Conservation (phyloP, 1,140 invertebrate genomes). For the Drosophila arawakana region DNA sequence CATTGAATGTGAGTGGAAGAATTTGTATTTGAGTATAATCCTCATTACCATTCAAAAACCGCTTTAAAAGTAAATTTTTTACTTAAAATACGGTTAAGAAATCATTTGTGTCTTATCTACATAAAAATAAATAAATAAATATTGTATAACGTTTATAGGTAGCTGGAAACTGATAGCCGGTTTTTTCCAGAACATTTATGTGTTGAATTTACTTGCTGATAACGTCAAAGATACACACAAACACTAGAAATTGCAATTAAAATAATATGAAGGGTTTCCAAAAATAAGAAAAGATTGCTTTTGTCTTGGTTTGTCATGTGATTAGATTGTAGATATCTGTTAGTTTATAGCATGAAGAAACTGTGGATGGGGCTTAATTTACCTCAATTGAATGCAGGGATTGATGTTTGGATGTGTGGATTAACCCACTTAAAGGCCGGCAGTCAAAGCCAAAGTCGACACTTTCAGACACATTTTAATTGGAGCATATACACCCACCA, state of each 20-base stretch:
- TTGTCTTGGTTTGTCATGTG: background rate
- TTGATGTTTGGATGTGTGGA: slow-evolving; percentile 23
- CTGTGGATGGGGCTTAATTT: slow-evolving; percentile 15
- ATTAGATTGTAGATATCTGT: background rate
- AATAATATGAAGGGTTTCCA: slow-evolving; percentile 7
- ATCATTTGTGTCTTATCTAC: slow-evolving; percentile 27
- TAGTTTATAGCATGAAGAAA: background rate
- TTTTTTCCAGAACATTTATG: slow-evolving; percentile 41
- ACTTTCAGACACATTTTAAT: slow-evolving; percentile 35
- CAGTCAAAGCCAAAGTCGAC: slow-evolving; percentile 36
- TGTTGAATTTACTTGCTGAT: slow-evolving; percentile 7
- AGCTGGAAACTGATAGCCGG: slow-evolving; percentile 35
- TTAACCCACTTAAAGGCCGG: slow-evolving; percentile 38
- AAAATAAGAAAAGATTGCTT: background rate
- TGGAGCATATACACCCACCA: slow-evolving; percentile 11
- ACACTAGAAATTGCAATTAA: slow-evolving; percentile 10
- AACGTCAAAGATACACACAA: slow-evolving; percentile 21
- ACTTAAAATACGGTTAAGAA: slow-evolving; percentile 19
- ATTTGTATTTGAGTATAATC: too few relatives aligned
- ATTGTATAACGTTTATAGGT: slow-evolving; percentile 30
- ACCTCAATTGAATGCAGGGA: slow-evolving; percentile 24
- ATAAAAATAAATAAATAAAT: slow-evolving; percentile 8
- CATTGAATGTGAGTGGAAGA: too few relatives aligned
- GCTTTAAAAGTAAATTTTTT: background rate
- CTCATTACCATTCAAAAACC: too few relatives aligned